Evolutionary conservation across 2,113 vertebrate genomes (phyloP).

Genomic region (Larimichthys polyactis): DNA sequence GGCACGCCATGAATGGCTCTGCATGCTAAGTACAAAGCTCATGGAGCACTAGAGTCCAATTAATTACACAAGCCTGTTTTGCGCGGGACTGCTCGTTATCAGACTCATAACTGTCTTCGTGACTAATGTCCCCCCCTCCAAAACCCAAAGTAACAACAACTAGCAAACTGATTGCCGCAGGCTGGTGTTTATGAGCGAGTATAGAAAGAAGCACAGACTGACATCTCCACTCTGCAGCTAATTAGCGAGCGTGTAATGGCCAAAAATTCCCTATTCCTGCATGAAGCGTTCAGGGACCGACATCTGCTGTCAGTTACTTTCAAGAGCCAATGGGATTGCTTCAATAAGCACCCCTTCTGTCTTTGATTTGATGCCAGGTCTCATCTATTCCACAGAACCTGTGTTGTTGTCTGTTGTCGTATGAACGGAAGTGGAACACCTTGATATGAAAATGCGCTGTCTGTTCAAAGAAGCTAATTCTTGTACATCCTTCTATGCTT

Average conservation of each 20-base stretch:
- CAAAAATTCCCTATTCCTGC: constrained; percentile 29
- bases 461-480: constrained; percentile 45
- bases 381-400: constrained; percentile 15
- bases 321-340: constrained; percentile 55
- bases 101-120: constrained; percentile 61
- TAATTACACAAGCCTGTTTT: constrained; percentile 68
- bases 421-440: constrained; percentile 37
- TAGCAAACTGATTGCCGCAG: constrained; percentile 45
- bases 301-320: constrained; percentile 65
- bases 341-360: constrained; percentile 47
- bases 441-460: constrained; percentile 51
- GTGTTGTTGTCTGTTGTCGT: constrained; percentile 19
- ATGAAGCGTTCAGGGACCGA: constrained; percentile 24
- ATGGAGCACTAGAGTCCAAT: constrained; percentile 58
- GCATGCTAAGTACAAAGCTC: constrained; percentile 63
- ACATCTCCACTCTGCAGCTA: constrained; percentile 38
- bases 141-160: constrained; percentile 53
- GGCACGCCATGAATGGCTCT: constrained; percentile 41
- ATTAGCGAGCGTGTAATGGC: constrained; percentile 58
- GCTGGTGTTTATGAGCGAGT: constrained; percentile 44
- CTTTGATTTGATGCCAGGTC: constrained; percentile 61
- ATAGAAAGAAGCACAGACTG: constrained; percentile 37
- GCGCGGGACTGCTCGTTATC: constrained; percentile 59
- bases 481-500: neutral
- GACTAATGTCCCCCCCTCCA: constrained; percentile 51